Conservation (phyloP, 2,797 vertebrate species). For the Fistularia commersonii region DNA sequence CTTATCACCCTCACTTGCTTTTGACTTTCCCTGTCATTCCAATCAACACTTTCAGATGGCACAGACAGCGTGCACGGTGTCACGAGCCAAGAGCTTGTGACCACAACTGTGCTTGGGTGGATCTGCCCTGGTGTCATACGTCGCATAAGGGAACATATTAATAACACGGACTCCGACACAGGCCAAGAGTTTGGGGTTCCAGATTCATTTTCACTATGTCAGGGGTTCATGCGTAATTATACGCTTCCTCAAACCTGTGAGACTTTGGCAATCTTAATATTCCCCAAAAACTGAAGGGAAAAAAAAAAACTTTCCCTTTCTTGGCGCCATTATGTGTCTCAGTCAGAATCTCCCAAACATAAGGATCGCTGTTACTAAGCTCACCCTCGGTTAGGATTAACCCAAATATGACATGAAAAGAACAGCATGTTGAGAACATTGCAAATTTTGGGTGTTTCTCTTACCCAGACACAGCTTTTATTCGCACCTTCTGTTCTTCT, state of each 20-base stretch:
- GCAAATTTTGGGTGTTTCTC: slow-evolving; percentile 28
- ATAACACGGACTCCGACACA: slow-evolving; percentile 52
- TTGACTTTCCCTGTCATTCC: slow-evolving; percentile 36
- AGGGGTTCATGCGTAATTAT: slow-evolving; percentile 66
- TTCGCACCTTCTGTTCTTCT: slow-evolving; percentile 53
- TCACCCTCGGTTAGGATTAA: slow-evolving; percentile 51
- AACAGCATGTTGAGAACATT: slow-evolving; percentile 5
- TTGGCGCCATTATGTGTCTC: slow-evolving; percentile 31
- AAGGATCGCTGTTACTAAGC: slow-evolving; percentile 41
- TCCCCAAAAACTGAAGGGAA: slow-evolving; percentile 38
- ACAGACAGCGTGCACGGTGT: slow-evolving; percentile 27
- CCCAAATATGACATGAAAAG: slow-evolving; percentile 43
- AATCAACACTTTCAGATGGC: slow-evolving; percentile 46
- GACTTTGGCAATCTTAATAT: slow-evolving; percentile 47
- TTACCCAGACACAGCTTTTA: slow-evolving; percentile 18
- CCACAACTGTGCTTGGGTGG: slow-evolving; percentile 32
- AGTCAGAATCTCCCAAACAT: slow-evolving; percentile 38
- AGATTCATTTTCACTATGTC: slow-evolving; percentile 65
- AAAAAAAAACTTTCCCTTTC: slow-evolving; percentile 22
- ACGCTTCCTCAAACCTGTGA: slow-evolving; percentile 52
- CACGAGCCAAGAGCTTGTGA: slow-evolving; percentile 28
- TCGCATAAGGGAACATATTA: slow-evolving; percentile 56
- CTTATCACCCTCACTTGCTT: slow-evolving; percentile 11
- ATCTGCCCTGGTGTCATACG: slow-evolving; percentile 33
- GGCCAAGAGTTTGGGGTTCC: slow-evolving; percentile 50